These are phyloP conservation scores for Entomobrya multifasciata DNA, from an alignment of 2,888 invertebrate genomes.

Conservation along the genomic window DNA sequence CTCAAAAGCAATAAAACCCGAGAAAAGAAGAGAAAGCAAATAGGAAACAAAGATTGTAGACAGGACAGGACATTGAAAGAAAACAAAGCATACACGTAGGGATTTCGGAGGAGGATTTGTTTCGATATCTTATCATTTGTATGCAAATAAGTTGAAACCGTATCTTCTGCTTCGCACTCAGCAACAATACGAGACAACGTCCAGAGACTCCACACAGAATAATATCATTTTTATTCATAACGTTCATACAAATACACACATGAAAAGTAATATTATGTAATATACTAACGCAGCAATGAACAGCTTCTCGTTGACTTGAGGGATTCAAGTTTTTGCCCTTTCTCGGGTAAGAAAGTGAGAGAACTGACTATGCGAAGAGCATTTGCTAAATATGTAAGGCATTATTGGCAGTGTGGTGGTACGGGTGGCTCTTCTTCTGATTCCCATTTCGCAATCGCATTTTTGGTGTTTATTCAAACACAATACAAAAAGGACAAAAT, in stretches of 20 bases:
- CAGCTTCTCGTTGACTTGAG: constrained; percentile 5
- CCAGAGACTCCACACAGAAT: background rate
- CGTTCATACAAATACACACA: background rate
- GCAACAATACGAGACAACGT: too few relatives aligned
- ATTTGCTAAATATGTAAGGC: too few relatives aligned
- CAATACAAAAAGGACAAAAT: background rate
- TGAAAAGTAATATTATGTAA: constrained; percentile 31
- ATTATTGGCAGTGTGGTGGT: too few relatives aligned
- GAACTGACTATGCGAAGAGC: too few relatives aligned
- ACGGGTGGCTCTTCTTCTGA: background rate
- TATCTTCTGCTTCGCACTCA: constrained; percentile 22
- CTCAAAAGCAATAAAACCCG: constrained; percentile 13
- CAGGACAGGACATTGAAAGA: too few relatives aligned
- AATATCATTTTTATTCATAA: background rate
- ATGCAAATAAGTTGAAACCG: constrained; percentile 60
- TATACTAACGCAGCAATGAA: background rate
- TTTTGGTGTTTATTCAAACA: background rate
- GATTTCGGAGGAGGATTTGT: constrained; percentile 50
- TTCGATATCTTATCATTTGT: constrained; percentile 67
- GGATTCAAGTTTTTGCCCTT: background rate
- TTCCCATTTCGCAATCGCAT: background rate
- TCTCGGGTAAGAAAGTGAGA: too few relatives aligned
- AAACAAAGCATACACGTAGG: constrained; percentile 7
- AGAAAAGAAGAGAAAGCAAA: background rate
- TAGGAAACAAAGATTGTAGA: background rate